Evolutionary conservation across 2,797 vertebrate species (phyloP).

Genomic region (Zenarchopterus dispar): DNA sequence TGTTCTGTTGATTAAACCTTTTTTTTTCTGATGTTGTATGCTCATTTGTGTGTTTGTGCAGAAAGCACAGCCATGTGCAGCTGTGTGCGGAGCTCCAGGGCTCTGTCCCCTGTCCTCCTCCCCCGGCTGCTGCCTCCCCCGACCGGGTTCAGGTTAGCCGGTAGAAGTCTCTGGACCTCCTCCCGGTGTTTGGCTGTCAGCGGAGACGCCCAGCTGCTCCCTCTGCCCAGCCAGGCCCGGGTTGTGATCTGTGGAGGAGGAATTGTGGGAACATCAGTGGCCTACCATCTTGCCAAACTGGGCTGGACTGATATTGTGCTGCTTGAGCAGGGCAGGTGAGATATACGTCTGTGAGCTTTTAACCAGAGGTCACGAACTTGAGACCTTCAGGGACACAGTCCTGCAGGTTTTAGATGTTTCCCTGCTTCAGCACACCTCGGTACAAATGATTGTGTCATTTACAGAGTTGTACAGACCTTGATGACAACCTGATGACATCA

Average conservation of each 20-base stretch:
- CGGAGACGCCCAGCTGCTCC: constrained; percentile 62
- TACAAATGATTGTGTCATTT: too few species aligned
- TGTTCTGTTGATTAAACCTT: background rate
- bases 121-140: constrained; percentile 80
- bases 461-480: too few species aligned
- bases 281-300: constrained; percentile 94
- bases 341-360: background rate
- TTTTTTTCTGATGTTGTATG: background rate
- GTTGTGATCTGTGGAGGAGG: constrained; percentile 97
- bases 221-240: constrained; percentile 88
- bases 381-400: too few species aligned
- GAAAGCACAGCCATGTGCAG: constrained; percentile 78
- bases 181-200: constrained; percentile 56
- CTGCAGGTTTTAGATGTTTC: too few species aligned
- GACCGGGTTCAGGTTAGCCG: constrained; percentile 57
- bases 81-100: constrained; percentile 79
- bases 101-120: constrained; percentile 83
- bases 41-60: constrained; percentile 14
- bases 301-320: constrained; percentile 94
- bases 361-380: too few species aligned
- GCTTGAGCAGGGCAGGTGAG: constrained; percentile 96
- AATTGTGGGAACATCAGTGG: constrained; percentile 92
- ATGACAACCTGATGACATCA: too few species aligned
- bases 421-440: too few species aligned
- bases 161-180: constrained; percentile 66